Evolutionary conservation across 2,113 vertebrate genomes (phyloP).

Genomic region (Heloderma charlesbogerti): DNA sequence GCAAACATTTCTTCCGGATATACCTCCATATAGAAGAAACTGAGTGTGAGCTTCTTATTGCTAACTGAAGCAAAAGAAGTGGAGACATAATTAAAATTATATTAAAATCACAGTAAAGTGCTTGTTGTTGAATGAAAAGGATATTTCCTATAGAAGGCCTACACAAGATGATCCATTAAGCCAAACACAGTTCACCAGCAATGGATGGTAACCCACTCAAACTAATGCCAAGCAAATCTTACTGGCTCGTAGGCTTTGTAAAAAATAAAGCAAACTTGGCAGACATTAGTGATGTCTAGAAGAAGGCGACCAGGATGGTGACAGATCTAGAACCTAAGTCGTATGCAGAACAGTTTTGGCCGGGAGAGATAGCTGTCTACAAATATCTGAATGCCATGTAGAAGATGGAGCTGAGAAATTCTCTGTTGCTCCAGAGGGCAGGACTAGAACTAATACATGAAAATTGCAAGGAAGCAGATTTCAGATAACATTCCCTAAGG

Average conservation of each 20-base stretch:
- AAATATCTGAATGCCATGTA: background rate
- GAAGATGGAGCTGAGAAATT: background rate
- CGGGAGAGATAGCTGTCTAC: background rate
- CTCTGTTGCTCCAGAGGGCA: background rate
- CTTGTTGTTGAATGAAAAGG: background rate
- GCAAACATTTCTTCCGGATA: background rate
- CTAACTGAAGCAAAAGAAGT: background rate
- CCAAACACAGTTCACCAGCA: background rate
- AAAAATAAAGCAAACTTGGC: background rate
- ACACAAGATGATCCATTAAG: background rate
- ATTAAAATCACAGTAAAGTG: background rate
- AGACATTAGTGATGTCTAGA: background rate
- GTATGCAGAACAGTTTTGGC: too few relatives aligned
- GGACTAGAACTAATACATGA: background rate
- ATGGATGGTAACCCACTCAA: background rate
- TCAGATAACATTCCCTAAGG: background rate
- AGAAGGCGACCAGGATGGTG: too few relatives aligned
- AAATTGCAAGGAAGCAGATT: background rate
- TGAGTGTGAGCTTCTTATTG: background rate
- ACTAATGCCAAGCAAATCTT: background rate
- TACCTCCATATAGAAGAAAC: background rate
- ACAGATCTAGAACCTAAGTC: too few relatives aligned
- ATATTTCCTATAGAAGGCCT: background rate
- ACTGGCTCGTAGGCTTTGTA: background rate
- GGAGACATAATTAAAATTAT: background rate